Evolutionary conservation across 37 sponge, comb jelly and placozoan species (phyloP), one percentile per base, ranked within the genome.

Genomic region (Ianthella basta): DNA sequence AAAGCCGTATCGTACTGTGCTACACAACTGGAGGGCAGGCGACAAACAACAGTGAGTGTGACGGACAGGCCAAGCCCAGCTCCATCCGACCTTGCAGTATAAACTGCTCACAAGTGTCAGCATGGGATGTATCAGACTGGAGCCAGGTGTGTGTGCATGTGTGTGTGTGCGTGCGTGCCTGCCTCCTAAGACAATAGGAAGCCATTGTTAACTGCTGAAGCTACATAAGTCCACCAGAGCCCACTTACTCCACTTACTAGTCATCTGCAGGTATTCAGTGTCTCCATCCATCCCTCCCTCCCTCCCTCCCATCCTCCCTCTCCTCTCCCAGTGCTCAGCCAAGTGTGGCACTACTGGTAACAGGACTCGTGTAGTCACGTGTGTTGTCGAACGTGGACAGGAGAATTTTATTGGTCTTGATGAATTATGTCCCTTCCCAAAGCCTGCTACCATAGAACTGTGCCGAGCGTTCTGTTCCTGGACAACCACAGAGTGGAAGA

Each of bases 251-350:
- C n/a, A n/a, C n/a, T n/a, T n/a, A n/a, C n/a, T n/a, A n/a, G n/a
- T n/a, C n/a, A n/a, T n/a, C n/a, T n/a, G n/a, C n/a, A n/a, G n/a
- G n/a, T n/a, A n/a, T n/a, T n/a, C n/a, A n/a, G n/a, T n/a, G n/a
- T n/a, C n/a, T n/a, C n/a, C n/a, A n/a, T n/a, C n/a, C n/a, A n/a
- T n/a, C n/a, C n/a, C n/a, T n/a, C n/a, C n/a, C n/a, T n/a, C n/a
- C n/a, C n/a, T n/a, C n/a, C n/a, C n/a, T n/a, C n/a, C n/a, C n/a
- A n/a, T n/a, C n/a, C n/a, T n/a, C n/a, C n/a, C n/a, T n/a, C n/a
- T n/a, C n/a, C n/a, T n/a, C n/a, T n/a, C 40, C 13, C 38, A 86
- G 82, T 88, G 88, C 53, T 25, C 84, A 23, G 25, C 67, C 0
- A 33, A 35, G 14, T 83, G 83, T 83, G 82, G 64, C 0, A 18